These are phyloP conservation scores for Boloria euphrosyne DNA, from an alignment of 2,888 invertebrate genomes.

Conservation along the genomic window DNA sequence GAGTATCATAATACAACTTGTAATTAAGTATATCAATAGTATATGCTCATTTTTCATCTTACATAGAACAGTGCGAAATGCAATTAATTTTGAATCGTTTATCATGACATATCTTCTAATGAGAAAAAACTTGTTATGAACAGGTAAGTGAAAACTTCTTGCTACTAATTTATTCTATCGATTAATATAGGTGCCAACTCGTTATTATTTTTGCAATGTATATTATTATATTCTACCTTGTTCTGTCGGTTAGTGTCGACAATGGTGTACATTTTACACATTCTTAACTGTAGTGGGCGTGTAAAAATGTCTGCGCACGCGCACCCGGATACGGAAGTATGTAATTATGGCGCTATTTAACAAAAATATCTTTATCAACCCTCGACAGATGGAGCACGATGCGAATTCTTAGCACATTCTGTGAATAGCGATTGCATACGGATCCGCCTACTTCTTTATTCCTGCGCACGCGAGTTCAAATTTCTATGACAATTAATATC, in stretches of 20 bases:
- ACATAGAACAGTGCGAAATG: constrained; percentile 4
- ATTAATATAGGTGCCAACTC: constrained; percentile 20
- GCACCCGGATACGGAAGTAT: constrained; percentile 75
- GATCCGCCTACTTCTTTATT: constrained; percentile 56
- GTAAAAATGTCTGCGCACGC: constrained; percentile 70
- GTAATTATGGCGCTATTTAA: constrained; percentile 76
- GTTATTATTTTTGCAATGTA: constrained; percentile 19
- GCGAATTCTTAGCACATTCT: constrained; percentile 66
- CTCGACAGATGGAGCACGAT: constrained; percentile 72
- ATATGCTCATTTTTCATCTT: constrained; percentile 13
- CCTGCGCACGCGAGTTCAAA: constrained; percentile 1
- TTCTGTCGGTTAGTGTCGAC: constrained; percentile 16
- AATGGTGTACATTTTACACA: constrained; percentile 64
- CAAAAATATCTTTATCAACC: constrained; percentile 78
- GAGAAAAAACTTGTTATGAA: constrained; percentile 16
- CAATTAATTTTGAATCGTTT: constrained; percentile 19
- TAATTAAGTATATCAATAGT: constrained; percentile 2
- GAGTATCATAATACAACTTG: not conserved
- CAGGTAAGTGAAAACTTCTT: constrained; percentile 19
- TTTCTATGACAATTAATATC: not conserved
- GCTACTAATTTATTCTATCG: constrained; percentile 24
- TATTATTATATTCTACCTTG: not conserved
- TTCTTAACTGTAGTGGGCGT: constrained; percentile 63
- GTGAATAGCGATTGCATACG: constrained; percentile 66
- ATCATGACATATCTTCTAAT: constrained; percentile 24